Evolutionary conservation across 1,140 invertebrate genomes (phyloP), one percentile per base, ranked within the genome.

Genomic region (Sitophilus oryzae): DNA sequence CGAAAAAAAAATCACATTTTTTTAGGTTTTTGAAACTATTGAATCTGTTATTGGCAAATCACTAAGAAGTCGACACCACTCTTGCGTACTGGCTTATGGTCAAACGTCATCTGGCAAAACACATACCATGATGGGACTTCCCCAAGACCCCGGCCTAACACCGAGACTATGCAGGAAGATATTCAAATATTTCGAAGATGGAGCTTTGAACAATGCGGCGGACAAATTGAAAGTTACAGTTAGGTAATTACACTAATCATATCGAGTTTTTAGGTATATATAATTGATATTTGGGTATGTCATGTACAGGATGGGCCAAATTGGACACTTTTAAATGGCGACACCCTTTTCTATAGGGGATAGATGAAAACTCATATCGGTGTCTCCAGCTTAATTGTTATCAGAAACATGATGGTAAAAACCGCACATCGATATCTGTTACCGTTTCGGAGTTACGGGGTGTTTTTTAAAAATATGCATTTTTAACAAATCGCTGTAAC

Each of bases 41-140:
- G 86, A 85, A 15, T 68, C 72, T n/a, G 76, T 82, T 42, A 78
- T 88, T 2, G 69, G 85, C 35, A 69, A 76, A 34, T 75, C 75
- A 11, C 63, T 82, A 21, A 74, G 76, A 38, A 69, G 71, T 1
- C 77, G 82, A 0, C 78, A 76, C 48, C 82, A 84, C 59, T 76
- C 80, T 8, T 85, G 82, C 65, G 74, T 85, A 16, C 74, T 89
- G 59, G 84, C 86, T 4, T 89, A 89, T 63, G 87, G 86, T n/a
- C 86, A 88, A 69, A 88, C 85, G 60, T 82, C 85, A 0, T 83
- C 85, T 0, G 87, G 87, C 11, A 89, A 89, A 69, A 89, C 86
- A 0, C 82, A 84, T 64, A 89, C 86, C 0, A 88, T 89, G 85
- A 79, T 84, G 75, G 83, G 83, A 5, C 73, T 73, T 15, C 72